phyloP scores from a whole-genome alignment of 1,140 invertebrate species.

The Drosophila cardini region DNA sequence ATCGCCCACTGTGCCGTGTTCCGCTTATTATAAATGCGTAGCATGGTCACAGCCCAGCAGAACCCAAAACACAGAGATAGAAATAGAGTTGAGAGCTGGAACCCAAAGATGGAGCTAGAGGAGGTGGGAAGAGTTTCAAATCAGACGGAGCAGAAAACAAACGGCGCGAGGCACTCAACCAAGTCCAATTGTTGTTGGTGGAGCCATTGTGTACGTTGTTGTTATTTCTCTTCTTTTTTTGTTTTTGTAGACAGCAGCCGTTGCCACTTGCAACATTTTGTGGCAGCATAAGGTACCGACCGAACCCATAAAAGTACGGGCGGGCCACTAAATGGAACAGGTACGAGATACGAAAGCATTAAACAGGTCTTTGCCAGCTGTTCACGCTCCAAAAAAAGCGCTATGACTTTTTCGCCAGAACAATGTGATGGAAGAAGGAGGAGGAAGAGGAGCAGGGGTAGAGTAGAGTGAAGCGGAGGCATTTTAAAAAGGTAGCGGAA shows the following conservation, averaged over 20 bases:
- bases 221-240: conserved; percentile 45
- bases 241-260: conserved; percentile 47
- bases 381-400: conserved; percentile 78
- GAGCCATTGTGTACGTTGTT: conserved; percentile 50
- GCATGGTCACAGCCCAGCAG: conserved; percentile 42
- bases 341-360: conserved; percentile 38
- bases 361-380: conserved; percentile 56
- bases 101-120: conserved; percentile 32
- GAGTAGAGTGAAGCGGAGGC: neutral
- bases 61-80: conserved; percentile 4
- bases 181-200: conserved; percentile 50
- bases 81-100: conserved; percentile 9
- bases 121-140: conserved; percentile 44
- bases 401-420: conserved; percentile 66
- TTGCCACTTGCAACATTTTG: conserved; percentile 65
- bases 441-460: conserved; percentile 9
- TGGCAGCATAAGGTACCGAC: conserved; percentile 71
- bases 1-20: conserved; percentile 58
- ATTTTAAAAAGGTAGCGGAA: conserved; percentile 8
- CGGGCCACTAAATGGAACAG: conserved; percentile 78
- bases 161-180: conserved; percentile 74
- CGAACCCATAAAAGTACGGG: conserved; percentile 81
- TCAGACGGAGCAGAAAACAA: conserved; percentile 77
- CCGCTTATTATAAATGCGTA: conserved; percentile 77
- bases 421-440: conserved; percentile 32